Base-by-base conservation (phyloP, 2,113 vertebrate genomes). In the Prinia subflava region DNA sequence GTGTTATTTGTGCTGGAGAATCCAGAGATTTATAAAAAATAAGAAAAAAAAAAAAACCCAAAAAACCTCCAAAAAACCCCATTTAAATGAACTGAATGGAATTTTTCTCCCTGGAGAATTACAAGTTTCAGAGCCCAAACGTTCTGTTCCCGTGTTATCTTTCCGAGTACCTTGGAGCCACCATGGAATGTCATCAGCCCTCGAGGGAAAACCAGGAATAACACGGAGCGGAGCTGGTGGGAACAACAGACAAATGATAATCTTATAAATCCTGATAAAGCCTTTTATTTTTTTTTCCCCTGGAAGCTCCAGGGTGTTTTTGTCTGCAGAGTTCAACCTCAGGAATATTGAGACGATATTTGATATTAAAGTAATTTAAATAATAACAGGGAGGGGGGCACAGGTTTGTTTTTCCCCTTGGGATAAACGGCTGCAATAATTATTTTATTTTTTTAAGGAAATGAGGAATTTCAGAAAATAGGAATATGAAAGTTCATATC, bases 1-100 rank as follows among this genome's bases (percentile, higher is more conserved):
- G 2, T 13, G 44, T 42, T 73, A 9, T 55, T 53, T 83, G 80
- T 41, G 11, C 20, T 0, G 0, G 7, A 28, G 10, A 7, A 27
- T n/a, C 21, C 42, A 10, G 7, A n/a, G 22, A 15, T 82, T 62
- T 50, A 12, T 13, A 11, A 69, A 56, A n/a, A 39, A 56, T 27
- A 22, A 59, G 18, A 42, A 1, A 4, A 4, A 28, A 47, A 49
- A 37, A 56, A 39, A 3, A 5, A n/a, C n/a, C n/a, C n/a, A n/a
- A n/a, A n/a, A n/a, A n/a, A n/a, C n/a, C n/a, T n/a, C n/a, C n/a
- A n/a, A 25, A 24, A 35, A 57, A 15, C 16, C 27, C 49, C 50
- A 31, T 42, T 71, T 24, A 44, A 49, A 46, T 31, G 4, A 52
- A 19, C 30, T 4, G 55, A 35, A 27, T 35, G 3, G 47, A 79